phyloP scores from a whole-genome alignment of 2,888 invertebrate genomes.

The Tachystola acroxantha region DNA sequence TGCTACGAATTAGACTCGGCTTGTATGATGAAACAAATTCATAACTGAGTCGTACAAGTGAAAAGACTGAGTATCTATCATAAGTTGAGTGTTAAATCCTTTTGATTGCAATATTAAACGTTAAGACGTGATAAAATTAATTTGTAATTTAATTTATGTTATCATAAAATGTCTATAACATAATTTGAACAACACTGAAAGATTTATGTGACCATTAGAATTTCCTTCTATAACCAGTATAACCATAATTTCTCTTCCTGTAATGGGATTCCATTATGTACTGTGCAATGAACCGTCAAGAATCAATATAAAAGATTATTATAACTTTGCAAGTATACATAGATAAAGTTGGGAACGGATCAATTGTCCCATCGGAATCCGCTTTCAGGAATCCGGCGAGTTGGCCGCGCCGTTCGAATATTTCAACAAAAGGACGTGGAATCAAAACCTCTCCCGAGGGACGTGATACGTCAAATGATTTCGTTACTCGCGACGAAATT shows the following conservation, averaged over 20 bases:
- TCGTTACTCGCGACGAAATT: slow-evolving; percentile 37
- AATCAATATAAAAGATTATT: slow-evolving; percentile 32
- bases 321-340: slow-evolving; percentile 26
- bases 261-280: slow-evolving; percentile 12
- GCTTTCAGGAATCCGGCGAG: slow-evolving; percentile 21
- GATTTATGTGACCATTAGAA: slow-evolving; percentile 1
- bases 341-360: slow-evolving; percentile 23
- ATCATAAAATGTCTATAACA: neutral
- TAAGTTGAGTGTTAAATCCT: neutral
- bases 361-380: slow-evolving; percentile 29
- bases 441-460: slow-evolving; percentile 27
- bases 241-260: slow-evolving; percentile 8
- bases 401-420: slow-evolving; percentile 23
- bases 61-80: neutral
- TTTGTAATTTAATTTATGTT: neutral
- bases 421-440: slow-evolving; percentile 25
- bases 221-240: slow-evolving; percentile 7
- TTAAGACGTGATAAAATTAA: no score
- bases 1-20: slow-evolving; percentile 11
- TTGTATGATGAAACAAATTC: neutral
- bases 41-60: neutral
- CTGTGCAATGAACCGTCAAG: slow-evolving; percentile 18
- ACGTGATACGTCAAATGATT: slow-evolving; percentile 34
- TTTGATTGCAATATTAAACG: no score
- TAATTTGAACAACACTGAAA: neutral